Evolutionary conservation across 2,888 invertebrate genomes (phyloP).

Genomic region (Cephus nigrinus): DNA sequence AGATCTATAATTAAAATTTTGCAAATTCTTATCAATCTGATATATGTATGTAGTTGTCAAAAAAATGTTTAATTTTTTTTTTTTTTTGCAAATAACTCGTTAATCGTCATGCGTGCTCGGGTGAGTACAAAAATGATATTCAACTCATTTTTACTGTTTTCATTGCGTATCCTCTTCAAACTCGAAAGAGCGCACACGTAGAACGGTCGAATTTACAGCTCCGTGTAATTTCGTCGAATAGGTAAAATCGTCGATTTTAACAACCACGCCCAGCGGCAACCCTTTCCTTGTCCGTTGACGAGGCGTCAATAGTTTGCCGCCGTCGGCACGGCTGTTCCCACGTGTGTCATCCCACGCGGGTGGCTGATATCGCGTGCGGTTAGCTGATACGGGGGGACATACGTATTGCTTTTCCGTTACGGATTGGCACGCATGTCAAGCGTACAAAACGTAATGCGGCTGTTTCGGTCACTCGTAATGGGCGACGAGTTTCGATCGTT

Average conservation of each 20-base stretch:
- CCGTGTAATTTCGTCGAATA: neutral
- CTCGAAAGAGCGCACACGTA: neutral
- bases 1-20: neutral
- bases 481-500: neutral
- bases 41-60: neutral
- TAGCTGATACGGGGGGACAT: slow-evolving; percentile 24
- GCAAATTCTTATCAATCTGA: neutral
- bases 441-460: slow-evolving; percentile 3
- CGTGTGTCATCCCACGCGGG: neutral
- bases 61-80: neutral
- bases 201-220: neutral
- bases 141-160: neutral
- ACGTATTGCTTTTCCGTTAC: slow-evolving; percentile 33
- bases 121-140: too few relatives aligned
- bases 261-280: neutral
- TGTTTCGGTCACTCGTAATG: neutral
- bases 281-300: neutral
- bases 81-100: too few relatives aligned
- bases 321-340: neutral
- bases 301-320: neutral
- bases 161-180: neutral
- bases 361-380: slow-evolving; percentile 23
- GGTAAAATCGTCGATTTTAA: neutral
- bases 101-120: neutral
- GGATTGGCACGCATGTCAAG: slow-evolving; percentile 23